A percentile compares a stretch with the other conserved stretches of the same genome.
Evolutionary conservation across 1,140 invertebrate species (phyloP).

Genomic region (Armadillidium nasatum): DNA sequence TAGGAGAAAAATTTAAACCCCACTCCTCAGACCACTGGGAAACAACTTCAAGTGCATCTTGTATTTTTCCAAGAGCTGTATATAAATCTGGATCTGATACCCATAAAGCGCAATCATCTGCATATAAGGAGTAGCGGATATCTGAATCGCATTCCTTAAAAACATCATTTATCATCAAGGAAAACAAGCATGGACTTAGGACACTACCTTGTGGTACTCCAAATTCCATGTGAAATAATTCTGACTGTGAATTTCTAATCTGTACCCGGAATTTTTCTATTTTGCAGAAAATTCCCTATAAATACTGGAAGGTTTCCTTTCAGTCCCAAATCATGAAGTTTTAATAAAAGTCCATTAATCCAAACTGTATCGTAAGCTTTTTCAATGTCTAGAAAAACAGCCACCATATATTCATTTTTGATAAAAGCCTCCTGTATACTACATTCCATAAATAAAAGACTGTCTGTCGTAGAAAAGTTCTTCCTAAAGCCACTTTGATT

Average conservation of each 20-base stretch:
- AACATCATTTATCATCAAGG: conserved; percentile 10
- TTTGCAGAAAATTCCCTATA: neutral
- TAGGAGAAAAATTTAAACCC: neutral
- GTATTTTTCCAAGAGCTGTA: neutral
- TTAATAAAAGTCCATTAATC: neutral
- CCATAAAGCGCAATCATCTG: conserved; percentile 10
- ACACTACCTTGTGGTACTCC: conserved; percentile 2
- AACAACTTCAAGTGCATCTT: neutral
- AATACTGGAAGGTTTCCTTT: neutral
- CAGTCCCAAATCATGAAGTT: neutral
- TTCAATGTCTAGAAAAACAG: conserved; percentile 7
- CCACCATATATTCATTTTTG: neutral
- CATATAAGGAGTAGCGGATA: neutral
- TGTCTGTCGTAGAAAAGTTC: neutral
- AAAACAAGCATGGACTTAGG: neutral
- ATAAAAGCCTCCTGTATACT: neutral
- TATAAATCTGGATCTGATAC: neutral
- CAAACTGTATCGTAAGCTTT: neutral
- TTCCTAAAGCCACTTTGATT: conserved; percentile 8
- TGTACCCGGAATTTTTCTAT: neutral
- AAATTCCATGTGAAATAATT: neutral
- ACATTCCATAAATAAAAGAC: neutral
- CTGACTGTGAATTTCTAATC: neutral
- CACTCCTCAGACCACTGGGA: neutral
- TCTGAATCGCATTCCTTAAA: neutral